phyloP scores from a whole-genome alignment of 2,113 vertebrate genomes.

The Pavo muticus region DNA sequence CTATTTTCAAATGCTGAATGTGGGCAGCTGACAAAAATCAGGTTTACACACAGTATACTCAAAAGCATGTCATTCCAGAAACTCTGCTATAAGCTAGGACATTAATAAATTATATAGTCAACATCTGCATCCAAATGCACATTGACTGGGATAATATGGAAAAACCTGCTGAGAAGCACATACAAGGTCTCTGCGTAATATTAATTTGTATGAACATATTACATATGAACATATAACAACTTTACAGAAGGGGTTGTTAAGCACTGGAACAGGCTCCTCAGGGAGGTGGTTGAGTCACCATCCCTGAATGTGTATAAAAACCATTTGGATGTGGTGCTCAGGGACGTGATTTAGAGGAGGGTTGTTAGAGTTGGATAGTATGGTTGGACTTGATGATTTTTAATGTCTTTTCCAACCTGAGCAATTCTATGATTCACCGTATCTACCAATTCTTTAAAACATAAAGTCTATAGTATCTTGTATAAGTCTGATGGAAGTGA shows the following conservation, averaged over 20 bases:
- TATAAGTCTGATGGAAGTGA: neutral
- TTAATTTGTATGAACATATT: accelerated
- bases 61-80: neutral
- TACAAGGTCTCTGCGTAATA: neutral
- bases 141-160: neutral
- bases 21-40: neutral
- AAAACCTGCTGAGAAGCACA: neutral
- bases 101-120: neutral
- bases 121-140: neutral
- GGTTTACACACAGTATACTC: neutral
- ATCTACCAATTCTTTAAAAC: neutral
- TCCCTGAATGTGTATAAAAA: too few relatives aligned
- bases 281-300: too few relatives aligned
- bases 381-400: too few relatives aligned
- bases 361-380: too few relatives aligned
- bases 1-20: neutral
- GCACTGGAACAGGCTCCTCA: too few relatives aligned
- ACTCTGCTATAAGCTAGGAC: neutral
- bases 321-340: too few relatives aligned
- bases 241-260: too few relatives aligned
- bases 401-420: too few relatives aligned
- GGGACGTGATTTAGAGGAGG: too few relatives aligned
- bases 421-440: neutral
- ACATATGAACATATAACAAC: too few relatives aligned
- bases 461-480: neutral